A percentile compares a stretch with the other conserved stretches of the same genome.
These are phyloP conservation scores for Lucilia sericata DNA, from an alignment of 1,140 invertebrate genomes.

Conservation along the genomic window DNA sequence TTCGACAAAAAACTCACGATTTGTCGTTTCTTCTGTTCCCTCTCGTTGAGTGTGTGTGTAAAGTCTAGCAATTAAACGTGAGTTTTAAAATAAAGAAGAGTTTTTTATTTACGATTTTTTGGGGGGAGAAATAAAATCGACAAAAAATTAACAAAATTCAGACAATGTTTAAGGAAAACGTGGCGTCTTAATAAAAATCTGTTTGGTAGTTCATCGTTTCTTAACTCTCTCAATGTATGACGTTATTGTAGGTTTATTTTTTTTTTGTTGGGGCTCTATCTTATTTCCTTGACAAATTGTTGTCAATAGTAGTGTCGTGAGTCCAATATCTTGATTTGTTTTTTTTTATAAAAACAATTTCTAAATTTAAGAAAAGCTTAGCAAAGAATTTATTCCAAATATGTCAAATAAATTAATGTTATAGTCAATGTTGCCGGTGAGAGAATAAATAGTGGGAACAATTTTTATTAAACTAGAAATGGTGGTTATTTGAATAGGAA, in stretches of 20 bases:
- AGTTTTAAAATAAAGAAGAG: conserved; percentile 28
- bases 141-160: conserved; percentile 5
- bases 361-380: no score
- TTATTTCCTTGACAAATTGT: conserved; percentile 33
- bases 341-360: no score
- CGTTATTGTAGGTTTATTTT: no score
- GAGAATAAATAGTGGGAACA: no score
- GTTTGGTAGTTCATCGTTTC: neutral
- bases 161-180: neutral
- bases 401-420: no score
- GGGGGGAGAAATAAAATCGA: neutral
- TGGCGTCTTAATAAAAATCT: conserved; percentile 34
- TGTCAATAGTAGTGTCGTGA: conserved; percentile 24
- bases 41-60: neutral
- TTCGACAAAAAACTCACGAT: conserved; percentile 35
- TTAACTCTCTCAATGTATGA: neutral
- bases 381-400: no score
- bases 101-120: conserved; percentile 6
- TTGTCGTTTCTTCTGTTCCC: conserved; percentile 26
- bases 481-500: no score
- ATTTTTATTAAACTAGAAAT: no score
- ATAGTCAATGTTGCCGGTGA: no score
- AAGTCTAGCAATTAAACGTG: conserved; percentile 41
- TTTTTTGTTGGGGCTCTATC: neutral
- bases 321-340: neutral